Percentiles rank a stretch among this genome's conserved stretches.
These are phyloP conservation scores for Eudorcas thomsonii DNA, from an alignment of 2,113 vertebrate genomes.

Conservation along the genomic window DNA sequence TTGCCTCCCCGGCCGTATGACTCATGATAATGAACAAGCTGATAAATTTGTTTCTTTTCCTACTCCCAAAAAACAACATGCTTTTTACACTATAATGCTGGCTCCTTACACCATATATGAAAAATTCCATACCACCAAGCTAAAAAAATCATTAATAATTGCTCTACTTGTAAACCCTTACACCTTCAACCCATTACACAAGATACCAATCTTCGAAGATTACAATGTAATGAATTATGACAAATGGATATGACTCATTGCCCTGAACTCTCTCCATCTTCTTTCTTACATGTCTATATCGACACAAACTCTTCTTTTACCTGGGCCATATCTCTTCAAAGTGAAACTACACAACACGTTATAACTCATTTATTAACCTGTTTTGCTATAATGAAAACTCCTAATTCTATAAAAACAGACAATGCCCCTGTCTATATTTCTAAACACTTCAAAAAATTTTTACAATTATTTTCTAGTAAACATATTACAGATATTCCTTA, in stretches of 20 bases:
- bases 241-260: not conserved
- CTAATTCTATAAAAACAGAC: not conserved
- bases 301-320: not conserved
- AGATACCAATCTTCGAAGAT: not conserved
- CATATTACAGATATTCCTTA: not conserved
- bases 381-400: not conserved
- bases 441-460: not conserved
- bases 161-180: not conserved
- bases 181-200: not conserved
- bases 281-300: not conserved
- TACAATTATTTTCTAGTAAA: not conserved
- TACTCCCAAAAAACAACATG: not conserved
- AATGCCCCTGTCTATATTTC: not conserved
- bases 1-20: not conserved
- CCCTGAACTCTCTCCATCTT: not conserved
- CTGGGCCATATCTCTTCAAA: not conserved
- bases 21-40: not conserved
- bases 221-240: not conserved
- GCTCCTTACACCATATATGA: not conserved
- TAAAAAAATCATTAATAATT: not conserved
- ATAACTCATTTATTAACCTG: not conserved
- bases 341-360: not conserved
- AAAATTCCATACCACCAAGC: not conserved
- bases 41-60: not conserved
- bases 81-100: not conserved